Percentiles rank a stretch among this genome's conserved stretches.
phyloP scores from a whole-genome alignment of 2,888 invertebrate genomes.

The Metallyticus violacea region DNA sequence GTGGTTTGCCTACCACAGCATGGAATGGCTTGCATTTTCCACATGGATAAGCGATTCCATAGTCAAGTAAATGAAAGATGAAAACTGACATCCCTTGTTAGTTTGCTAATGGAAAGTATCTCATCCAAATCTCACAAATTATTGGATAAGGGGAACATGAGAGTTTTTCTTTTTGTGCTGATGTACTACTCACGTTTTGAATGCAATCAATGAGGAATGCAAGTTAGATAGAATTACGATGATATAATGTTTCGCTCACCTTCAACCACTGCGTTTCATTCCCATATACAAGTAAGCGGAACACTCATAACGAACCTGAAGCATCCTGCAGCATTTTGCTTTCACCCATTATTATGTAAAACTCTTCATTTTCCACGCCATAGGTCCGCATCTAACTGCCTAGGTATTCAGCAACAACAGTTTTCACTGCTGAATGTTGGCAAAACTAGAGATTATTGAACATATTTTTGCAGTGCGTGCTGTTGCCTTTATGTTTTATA shows the following conservation, averaged over 20 bases:
- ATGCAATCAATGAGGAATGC: not conserved
- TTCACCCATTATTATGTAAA: too few relatives aligned
- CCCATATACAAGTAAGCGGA: not conserved
- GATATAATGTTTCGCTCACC: conserved; percentile 4
- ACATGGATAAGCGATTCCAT: conserved; percentile 14
- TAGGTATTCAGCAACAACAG: too few relatives aligned
- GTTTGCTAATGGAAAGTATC: conserved; percentile 25
- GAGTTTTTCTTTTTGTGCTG: not conserved
- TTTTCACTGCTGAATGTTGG: too few relatives aligned
- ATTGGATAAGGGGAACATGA: not conserved
- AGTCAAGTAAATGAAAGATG: conserved; percentile 25
- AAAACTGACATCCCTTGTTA: conserved; percentile 25
- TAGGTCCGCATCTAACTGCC: too few relatives aligned
- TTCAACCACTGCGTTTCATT: not conserved
- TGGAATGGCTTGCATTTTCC: conserved; percentile 13
- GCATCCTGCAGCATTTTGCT: too few relatives aligned
- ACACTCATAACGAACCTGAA: not conserved
- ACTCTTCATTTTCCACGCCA: too few relatives aligned
- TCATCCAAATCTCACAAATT: not conserved
- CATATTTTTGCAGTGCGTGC: too few relatives aligned
- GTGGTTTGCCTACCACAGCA: not conserved
- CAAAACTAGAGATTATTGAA: too few relatives aligned
- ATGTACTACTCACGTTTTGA: not conserved
- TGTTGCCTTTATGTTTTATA: too few relatives aligned
- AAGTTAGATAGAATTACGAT: conserved; percentile 5